Conservation (phyloP, 2,113 vertebrate species). For the Oreocharis arfaki region DNA sequence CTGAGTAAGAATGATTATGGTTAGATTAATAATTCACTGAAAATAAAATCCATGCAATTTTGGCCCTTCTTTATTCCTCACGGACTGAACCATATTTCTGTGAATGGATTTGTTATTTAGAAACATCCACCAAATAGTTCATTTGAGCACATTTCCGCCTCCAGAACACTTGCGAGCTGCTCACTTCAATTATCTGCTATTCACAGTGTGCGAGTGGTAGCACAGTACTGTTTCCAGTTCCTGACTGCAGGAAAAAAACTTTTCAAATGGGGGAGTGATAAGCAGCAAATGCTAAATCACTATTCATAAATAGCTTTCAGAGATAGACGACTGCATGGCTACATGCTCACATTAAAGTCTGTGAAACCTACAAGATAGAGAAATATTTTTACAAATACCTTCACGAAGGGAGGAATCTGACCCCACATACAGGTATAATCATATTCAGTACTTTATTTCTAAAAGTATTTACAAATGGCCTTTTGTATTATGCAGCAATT, state of each 20-base stretch:
- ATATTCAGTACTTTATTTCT: neutral
- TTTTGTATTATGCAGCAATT: neutral
- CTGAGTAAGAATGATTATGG: neutral
- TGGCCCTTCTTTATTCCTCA: neutral
- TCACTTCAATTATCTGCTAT: slow-evolving; percentile 59
- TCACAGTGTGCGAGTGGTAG: neutral
- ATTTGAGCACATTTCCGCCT: slow-evolving; percentile 32
- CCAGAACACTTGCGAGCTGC: slow-evolving; percentile 45
- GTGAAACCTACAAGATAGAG: neutral
- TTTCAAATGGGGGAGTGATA: slow-evolving; percentile 6
- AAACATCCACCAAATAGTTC: slow-evolving; percentile 29
- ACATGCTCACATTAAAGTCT: neutral
- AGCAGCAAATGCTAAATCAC: slow-evolving; percentile 23
- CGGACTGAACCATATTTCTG: slow-evolving; percentile 1
- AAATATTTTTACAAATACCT: neutral
- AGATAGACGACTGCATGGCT: neutral
- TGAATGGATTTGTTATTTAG: slow-evolving; percentile 57
- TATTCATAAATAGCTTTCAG: slow-evolving; percentile 20
- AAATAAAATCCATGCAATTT: neutral
- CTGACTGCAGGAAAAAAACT: slow-evolving; percentile 16
- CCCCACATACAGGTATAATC: neutral
- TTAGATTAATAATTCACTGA: neutral
- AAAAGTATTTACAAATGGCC: neutral
- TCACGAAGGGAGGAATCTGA: neutral
- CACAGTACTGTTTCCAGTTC: slow-evolving; percentile 16